phyloP scores from a whole-genome alignment of 92 coral and sea anemone species.

The Umimayanthus kanabou region DNA sequence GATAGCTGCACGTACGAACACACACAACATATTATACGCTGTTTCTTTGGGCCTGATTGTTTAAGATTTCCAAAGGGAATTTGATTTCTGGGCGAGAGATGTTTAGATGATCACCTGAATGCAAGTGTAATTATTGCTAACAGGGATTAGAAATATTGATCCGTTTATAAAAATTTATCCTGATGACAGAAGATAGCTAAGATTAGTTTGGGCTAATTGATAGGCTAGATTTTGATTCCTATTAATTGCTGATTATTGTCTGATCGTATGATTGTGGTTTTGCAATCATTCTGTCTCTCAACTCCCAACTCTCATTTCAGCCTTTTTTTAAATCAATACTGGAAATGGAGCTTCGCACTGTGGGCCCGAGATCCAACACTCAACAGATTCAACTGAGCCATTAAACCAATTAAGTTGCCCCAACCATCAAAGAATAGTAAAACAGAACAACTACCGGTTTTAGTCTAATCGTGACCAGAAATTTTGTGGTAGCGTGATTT shows the following conservation, averaged over 20 bases:
- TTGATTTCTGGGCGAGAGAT: slow-evolving; percentile 31
- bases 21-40: no score
- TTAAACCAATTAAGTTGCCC: neutral
- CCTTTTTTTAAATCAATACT: neutral
- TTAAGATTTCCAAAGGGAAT: neutral
- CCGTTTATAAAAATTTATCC: slow-evolving; percentile 68
- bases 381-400: neutral
- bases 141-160: slow-evolving; percentile 59
- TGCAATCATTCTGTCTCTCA: slow-evolving; percentile 13
- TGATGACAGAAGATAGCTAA: slow-evolving; percentile 66
- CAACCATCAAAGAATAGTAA: neutral
- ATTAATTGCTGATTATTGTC: slow-evolving; percentile 60
- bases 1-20: slow-evolving; percentile 40
- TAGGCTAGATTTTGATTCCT: slow-evolving; percentile 57
- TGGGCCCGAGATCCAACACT: neutral
- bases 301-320: neutral
- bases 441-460: neutral
- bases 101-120: slow-evolving; percentile 33
- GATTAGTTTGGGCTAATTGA: slow-evolving; percentile 68
- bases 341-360: neutral
- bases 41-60: neutral
- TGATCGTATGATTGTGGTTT: slow-evolving; percentile 49
- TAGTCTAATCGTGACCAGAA: slow-evolving; percentile 32
- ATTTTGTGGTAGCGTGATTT: slow-evolving; percentile 45
- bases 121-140: slow-evolving; percentile 62